These are phyloP conservation scores for Caenorhabditis sinica DNA, from an alignment of 2,888 invertebrate genomes.

Conservation along the genomic window DNA sequence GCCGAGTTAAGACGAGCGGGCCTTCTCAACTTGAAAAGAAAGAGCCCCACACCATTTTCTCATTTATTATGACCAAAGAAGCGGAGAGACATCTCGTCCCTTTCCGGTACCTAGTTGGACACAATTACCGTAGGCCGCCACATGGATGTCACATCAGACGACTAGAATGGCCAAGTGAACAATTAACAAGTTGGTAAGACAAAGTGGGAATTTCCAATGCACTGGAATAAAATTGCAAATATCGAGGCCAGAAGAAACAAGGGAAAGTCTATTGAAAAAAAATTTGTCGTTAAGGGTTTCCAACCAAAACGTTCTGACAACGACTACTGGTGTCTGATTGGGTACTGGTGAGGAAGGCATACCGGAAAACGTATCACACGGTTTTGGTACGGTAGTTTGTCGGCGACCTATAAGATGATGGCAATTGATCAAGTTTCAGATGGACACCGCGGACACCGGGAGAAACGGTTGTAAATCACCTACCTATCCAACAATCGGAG, in stretches of 20 bases:
- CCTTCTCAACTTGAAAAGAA: constrained; percentile 41
- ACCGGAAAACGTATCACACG: constrained; percentile 47
- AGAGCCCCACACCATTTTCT: constrained; percentile 61
- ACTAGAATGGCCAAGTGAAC: constrained; percentile 53
- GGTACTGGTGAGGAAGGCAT: constrained; percentile 24
- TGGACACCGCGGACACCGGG: constrained; percentile 42
- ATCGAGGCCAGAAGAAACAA: not conserved
- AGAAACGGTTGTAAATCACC: constrained; percentile 62
- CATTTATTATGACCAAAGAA: constrained; percentile 65
- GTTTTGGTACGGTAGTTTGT: constrained; percentile 61
- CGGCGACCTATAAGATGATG: constrained; percentile 62
- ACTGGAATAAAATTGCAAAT: constrained; percentile 27
- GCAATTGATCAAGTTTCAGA: constrained; percentile 65
- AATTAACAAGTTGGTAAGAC: constrained; percentile 62
- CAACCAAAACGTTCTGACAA: not conserved
- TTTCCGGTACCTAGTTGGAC: constrained; percentile 55
- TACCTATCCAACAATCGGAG: constrained; percentile 32
- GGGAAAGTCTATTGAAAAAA: not conserved
- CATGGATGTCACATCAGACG: constrained; percentile 52
- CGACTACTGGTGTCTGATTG: constrained; percentile 8
- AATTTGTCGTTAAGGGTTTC: not conserved
- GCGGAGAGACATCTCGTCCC: constrained; percentile 16
- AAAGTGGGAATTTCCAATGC: constrained; percentile 44
- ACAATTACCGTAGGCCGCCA: constrained; percentile 60
- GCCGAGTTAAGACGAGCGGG: constrained; percentile 23